A percentile compares a stretch with the other conserved stretches of the same genome.
Conservation (phyloP, 2,888 invertebrate species). For the Lepidochrysops patricia region DNA sequence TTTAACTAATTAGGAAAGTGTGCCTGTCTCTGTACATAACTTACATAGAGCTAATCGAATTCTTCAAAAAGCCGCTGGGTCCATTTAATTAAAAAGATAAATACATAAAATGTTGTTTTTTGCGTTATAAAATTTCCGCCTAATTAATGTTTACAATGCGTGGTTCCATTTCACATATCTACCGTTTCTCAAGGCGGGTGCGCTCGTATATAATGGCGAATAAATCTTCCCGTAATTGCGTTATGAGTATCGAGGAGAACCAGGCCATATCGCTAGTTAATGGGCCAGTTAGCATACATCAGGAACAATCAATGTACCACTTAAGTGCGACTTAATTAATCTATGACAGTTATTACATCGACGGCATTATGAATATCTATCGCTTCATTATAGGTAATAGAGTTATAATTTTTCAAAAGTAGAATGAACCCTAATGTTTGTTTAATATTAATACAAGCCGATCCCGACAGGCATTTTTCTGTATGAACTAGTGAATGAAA, state of each 20-base stretch:
- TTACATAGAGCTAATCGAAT: too few species aligned
- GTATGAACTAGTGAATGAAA: too few species aligned
- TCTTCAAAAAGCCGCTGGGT: too few species aligned
- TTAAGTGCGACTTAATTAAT: not conserved
- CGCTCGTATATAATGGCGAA: not conserved
- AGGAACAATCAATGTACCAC: not conserved
- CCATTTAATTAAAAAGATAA: too few species aligned
- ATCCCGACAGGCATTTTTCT: too few species aligned
- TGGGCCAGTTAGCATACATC: not conserved
- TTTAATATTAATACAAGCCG: not conserved
- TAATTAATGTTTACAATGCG: too few species aligned
- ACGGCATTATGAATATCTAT: not conserved
- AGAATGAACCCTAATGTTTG: not conserved
- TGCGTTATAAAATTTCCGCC: too few species aligned
- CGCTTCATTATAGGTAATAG: not conserved
- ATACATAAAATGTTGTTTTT: too few species aligned
- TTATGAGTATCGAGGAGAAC: constrained; percentile 5
- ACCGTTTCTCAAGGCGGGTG: not conserved
- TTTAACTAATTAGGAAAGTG: too few species aligned
- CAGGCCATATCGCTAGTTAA: not conserved
- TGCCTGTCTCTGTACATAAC: too few species aligned
- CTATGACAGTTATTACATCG: not conserved
- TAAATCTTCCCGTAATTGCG: not conserved
- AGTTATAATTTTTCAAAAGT: not conserved
- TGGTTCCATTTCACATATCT: not conserved